Evolutionary conservation across 2,797 vertebrate genomes (phyloP), one percentile per base, ranked within the genome.

Genomic region (Potorous gilbertii): DNA sequence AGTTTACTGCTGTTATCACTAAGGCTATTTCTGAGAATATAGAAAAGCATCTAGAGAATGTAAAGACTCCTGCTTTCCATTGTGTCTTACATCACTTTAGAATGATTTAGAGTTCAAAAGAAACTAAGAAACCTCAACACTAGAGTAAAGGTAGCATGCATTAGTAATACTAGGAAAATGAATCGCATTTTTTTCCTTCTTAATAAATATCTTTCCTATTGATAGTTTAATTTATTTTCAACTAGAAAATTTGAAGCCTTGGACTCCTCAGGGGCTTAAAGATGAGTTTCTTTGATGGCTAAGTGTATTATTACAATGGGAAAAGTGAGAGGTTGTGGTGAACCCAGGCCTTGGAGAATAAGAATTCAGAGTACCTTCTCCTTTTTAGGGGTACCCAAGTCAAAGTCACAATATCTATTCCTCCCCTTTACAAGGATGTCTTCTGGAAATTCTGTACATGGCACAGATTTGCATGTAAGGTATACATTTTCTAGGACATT

Each of bases 401-500:
- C 18, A 93, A 96, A 97, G 91, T 87, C 34, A 50, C 55, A 95
- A 90, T n/a, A 18, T 9, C 29, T 56, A 2, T 31, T 50, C 57
- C 91, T 90, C 52, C 92, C 62, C 74, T 9, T 93, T 13, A 31
- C 18, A 87, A 56, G 10, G 12, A 24, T 29, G 62, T 46, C 94
- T 91, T 18, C 57, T 95, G 93, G 87, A 95, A 95, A 93, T 92
- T 94, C 92, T 97, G 81, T 92, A 92, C 96, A 90, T n/a, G 94
- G 91, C 90, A 95, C 46, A n/a, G 62, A 96, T 98, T 97, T 98
- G 95, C 96, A 95, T 96, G 96, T 87, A 40, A 28, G 94, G 96
- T 96, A 74, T 94, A 98, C 94, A 97, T 98, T 98, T 98, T 97
- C 96, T 96, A 56, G 92, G 95, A 95, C 93, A 54, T 97, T 98